Conservation (phyloP, 2,113 vertebrate genomes). For the Vireo altiloquus region DNA sequence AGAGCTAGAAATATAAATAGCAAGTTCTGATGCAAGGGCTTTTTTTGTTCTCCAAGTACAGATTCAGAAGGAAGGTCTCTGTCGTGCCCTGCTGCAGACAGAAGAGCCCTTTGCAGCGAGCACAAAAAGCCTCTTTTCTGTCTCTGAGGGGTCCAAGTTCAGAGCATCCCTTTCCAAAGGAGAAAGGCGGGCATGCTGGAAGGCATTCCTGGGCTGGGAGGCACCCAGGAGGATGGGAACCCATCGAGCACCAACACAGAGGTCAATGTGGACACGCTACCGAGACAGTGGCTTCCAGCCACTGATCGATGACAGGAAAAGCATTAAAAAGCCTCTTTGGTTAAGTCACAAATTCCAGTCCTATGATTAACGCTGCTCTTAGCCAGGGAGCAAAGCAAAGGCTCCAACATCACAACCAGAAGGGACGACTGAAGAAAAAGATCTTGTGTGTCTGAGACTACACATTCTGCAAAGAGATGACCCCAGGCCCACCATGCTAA, state of each 20-base stretch:
- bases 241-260: background rate
- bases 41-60: constrained; percentile 23
- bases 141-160: background rate
- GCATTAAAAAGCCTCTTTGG: constrained; percentile 59
- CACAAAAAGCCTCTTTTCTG: constrained; percentile 45
- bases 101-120: constrained; percentile 21
- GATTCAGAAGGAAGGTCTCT: constrained; percentile 33
- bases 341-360: constrained; percentile 67
- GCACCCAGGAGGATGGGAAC: background rate
- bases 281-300: constrained; percentile 34
- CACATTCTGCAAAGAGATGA: constrained; percentile 3
- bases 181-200: background rate
- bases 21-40: constrained; percentile 61
- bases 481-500: constrained; percentile 13
- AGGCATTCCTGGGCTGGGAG: background rate
- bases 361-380: constrained; percentile 42
- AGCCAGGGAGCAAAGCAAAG: constrained; percentile 47
- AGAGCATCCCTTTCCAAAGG: background rate
- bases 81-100: background rate
- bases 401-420: constrained; percentile 26
- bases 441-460: background rate
- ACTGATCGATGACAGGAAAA: constrained; percentile 58
- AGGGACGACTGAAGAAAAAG: constrained; percentile 8
- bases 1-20: constrained; percentile 64
- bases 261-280: constrained; percentile 21